phyloP scores from a whole-genome alignment of 2,797 vertebrate genomes.

The Furcifer pardalis region DNA sequence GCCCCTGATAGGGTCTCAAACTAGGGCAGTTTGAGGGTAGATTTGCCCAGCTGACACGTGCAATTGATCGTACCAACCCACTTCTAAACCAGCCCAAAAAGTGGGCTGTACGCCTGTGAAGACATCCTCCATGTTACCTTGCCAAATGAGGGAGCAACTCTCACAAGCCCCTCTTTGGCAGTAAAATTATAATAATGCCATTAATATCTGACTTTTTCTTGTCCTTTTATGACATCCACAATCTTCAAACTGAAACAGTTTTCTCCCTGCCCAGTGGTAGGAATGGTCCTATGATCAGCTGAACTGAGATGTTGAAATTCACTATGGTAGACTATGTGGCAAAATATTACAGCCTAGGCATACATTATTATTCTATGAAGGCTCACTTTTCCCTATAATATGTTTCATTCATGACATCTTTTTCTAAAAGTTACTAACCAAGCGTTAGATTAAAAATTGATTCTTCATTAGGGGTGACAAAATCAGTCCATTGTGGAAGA shows the following conservation, averaged over 20 bases:
- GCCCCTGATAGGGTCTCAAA: too few relatives aligned
- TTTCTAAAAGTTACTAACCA: background rate
- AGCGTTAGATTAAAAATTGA: background rate
- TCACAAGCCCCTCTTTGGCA: background rate
- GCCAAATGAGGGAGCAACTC: background rate
- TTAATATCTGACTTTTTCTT: background rate
- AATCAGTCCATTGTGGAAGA: background rate
- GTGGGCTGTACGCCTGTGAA: too few relatives aligned
- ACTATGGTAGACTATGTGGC: background rate
- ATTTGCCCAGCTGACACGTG: too few relatives aligned
- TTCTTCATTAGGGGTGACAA: background rate
- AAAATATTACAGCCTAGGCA: background rate
- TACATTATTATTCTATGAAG: background rate
- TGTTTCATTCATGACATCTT: conserved; percentile 12
- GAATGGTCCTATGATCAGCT: background rate
- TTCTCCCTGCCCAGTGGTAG: background rate
- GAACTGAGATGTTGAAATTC: background rate
- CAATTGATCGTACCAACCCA: too few relatives aligned
- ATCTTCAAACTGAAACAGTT: background rate
- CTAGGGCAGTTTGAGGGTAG: too few relatives aligned
- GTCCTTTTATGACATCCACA: background rate
- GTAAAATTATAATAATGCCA: background rate
- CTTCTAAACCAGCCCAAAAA: too few relatives aligned
- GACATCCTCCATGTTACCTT: background rate
- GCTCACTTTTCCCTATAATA: background rate